A percentile compares a stretch with the other conserved stretches of the same genome.
phyloP scores from a whole-genome alignment of 2,113 vertebrate genomes.

The Nerophis ophidion region DNA sequence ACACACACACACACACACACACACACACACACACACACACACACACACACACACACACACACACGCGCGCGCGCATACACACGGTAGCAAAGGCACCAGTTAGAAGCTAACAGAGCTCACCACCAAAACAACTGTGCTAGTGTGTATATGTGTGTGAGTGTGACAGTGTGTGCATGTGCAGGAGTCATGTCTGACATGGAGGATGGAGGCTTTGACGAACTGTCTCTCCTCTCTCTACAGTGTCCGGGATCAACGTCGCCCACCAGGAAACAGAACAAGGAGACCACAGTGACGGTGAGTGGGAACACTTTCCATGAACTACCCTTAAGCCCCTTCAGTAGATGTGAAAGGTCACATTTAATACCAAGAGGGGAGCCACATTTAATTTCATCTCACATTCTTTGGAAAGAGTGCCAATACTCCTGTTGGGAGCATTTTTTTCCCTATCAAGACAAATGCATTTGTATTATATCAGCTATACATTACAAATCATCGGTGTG shows the following conservation, averaged over 20 bases:
- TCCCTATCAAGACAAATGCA: neutral
- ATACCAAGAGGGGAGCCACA: neutral
- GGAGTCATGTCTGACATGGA: conserved; percentile 67
- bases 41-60: conserved; percentile 9
- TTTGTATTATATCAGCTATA: neutral
- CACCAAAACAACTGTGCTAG: conserved; percentile 23
- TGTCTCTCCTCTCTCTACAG: conserved; percentile 76
- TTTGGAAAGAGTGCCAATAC: conserved; percentile 3
- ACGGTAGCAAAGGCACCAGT: conserved; percentile 25
- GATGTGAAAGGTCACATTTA: conserved; percentile 1
- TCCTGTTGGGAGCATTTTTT: neutral
- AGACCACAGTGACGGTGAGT: conserved; percentile 82
- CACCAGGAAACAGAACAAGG: conserved; percentile 78
- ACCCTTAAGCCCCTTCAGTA: neutral
- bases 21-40: conserved; percentile 9
- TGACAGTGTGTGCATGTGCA: conserved; percentile 20
- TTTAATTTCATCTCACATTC: neutral
- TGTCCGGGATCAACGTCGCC: conserved; percentile 78
- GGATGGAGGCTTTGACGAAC: conserved; percentile 65
- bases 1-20: conserved; percentile 4
- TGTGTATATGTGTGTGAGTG: conserved; percentile 11
- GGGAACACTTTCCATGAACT: conserved; percentile 25
- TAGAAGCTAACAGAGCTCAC: conserved; percentile 17
- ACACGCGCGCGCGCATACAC: conserved; percentile 14
- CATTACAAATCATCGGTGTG: neutral